Evolutionary conservation across 2,113 vertebrate species (phyloP), one percentile per base, ranked within the genome.

Genomic region (Recurvirostra avosetta): DNA sequence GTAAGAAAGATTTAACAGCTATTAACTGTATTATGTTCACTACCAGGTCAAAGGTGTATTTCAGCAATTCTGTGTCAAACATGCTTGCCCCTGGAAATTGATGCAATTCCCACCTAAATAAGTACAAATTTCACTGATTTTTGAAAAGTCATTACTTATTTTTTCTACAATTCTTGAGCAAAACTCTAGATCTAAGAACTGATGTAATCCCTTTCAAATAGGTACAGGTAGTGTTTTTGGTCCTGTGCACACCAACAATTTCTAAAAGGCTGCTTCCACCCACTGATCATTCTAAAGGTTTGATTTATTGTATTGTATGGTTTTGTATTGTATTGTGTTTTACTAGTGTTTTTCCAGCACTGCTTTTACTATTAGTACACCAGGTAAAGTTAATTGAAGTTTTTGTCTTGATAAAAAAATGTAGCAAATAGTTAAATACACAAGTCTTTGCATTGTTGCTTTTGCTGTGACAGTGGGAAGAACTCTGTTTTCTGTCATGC

Each of bases 141-240:
- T 91, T 77, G 6, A 50, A 49, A 71, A 81, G 22, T 36, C 6
- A 4, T 78, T 74, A 5, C 3, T 38, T 83, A 18, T 7, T 40
- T 89, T 55, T 30, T 52, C 26, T 68, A 3, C 5, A 30, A 5
- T 38, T 65, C 26, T 43, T 19, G 4, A 58, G 6, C 6, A 40
- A 75, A 74, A 49, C 63, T 75, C 9, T 87, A 18, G 9, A 15
- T 32, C 40, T 63, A 43, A 50, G 36, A 53, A 68, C 6, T 43
- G 20, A 15, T 0, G 0, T 50, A 72, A 61, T 75, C 52, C 0
- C 14, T 52, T 89, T 63, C 47, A 49, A 52, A 30, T 18, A 55
- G 41, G 20, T 7, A 56, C 5, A 26, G 9, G 5, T 45, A 2
- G 18, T 47, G 12, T 4, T 59, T 77, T 80, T 87, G 73, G 17